phyloP scores from a whole-genome alignment of 2,797 vertebrate genomes.

The Muraenolepis orangiensis region DNA sequence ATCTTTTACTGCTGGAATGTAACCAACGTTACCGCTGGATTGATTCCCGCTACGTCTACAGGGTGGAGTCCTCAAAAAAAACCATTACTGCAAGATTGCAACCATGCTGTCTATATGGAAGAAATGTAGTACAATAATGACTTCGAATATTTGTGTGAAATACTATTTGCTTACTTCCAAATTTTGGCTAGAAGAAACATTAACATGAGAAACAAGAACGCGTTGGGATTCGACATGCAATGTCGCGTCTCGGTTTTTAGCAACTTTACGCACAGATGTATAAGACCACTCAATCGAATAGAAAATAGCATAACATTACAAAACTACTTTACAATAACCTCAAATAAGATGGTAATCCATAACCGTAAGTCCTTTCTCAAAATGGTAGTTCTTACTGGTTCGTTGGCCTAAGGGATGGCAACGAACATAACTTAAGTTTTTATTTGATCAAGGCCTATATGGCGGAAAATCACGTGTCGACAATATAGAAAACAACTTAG shows the following conservation, averaged over 20 bases:
- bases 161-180: conserved; percentile 17
- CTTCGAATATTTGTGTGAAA: conserved; percentile 31
- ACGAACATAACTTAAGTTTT: no score
- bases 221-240: background rate
- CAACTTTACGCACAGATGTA: background rate
- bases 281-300: no score
- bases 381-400: background rate
- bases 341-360: background rate
- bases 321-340: background rate
- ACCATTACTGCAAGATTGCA: conserved; percentile 31
- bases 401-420: background rate
- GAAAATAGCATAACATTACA: background rate
- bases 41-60: conserved; percentile 38
- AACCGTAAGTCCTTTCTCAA: background rate
- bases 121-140: conserved; percentile 38
- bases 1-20: conserved; percentile 48
- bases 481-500: no score
- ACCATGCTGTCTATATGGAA: conserved; percentile 49
- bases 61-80: conserved; percentile 51
- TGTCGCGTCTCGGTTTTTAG: background rate
- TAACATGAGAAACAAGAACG: no score
- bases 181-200: background rate
- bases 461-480: no score
- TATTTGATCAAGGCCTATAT: no score
- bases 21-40: conserved; percentile 53